These are phyloP conservation scores for Ormyrus rosae DNA, from an alignment of 2,888 invertebrate species.

Conservation along the genomic window DNA sequence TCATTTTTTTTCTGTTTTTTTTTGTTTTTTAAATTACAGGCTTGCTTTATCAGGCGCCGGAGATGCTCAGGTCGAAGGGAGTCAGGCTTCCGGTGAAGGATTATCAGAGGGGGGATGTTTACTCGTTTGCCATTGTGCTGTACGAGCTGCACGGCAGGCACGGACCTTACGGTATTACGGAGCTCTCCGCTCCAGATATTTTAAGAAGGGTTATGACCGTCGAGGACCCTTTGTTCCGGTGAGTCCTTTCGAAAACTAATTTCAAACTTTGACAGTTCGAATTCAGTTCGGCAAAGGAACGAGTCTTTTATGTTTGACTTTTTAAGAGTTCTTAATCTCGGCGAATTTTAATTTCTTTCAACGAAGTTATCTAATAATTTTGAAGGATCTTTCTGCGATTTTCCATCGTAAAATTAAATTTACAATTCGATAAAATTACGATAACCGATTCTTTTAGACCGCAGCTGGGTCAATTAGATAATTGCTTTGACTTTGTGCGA, in stretches of 20 bases:
- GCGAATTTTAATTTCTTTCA: no score
- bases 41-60: constrained; percentile 88
- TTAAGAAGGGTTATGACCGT: constrained; percentile 80
- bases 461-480: constrained; percentile 86
- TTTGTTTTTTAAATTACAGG: constrained; percentile 75
- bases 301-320: no score
- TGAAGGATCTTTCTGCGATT: no score
- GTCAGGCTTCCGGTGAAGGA: constrained; percentile 71
- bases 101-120: constrained; percentile 87
- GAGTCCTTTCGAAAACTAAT: background rate
- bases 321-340: no score
- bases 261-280: no score
- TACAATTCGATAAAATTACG: no score
- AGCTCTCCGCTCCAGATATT: constrained; percentile 82
- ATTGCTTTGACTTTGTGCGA: constrained; percentile 90
- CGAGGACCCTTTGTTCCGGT: constrained; percentile 80
- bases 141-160: constrained; percentile 92
- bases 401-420: no score
- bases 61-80: constrained; percentile 78
- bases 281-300: no score
- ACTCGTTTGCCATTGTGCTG: constrained; percentile 91
- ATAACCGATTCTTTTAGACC: constrained; percentile 78
- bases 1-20: constrained; percentile 50
- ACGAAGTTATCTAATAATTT: no score
- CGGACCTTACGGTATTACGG: constrained; percentile 89